These are phyloP conservation scores for Prunella strophiata DNA, from an alignment of 2,797 vertebrate species.

Conservation along the genomic window DNA sequence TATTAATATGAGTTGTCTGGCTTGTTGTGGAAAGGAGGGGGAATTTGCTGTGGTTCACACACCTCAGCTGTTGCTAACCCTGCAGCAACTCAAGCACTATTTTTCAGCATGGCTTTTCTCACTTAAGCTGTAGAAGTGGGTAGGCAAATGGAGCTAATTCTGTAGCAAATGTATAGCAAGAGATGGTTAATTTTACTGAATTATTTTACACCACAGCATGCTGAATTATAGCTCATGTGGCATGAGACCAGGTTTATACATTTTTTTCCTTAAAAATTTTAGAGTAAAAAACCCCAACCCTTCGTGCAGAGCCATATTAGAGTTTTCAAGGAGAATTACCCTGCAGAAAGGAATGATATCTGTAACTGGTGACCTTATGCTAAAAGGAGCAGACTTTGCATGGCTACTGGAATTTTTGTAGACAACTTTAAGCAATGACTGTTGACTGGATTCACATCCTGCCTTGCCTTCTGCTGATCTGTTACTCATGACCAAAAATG, in stretches of 20 bases:
- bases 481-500: slow-evolving; percentile 29
- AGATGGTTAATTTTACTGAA: not conserved
- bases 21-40: slow-evolving; percentile 14
- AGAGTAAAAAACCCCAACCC: not conserved
- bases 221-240: not conserved
- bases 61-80: slow-evolving; percentile 1
- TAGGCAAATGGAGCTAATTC: slow-evolving; percentile 26
- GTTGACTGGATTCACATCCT: not conserved
- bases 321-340: not conserved
- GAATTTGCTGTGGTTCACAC: slow-evolving; percentile 15
- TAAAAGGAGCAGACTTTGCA: not conserved
- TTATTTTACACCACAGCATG: not conserved
- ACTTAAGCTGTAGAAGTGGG: slow-evolving; percentile 10
- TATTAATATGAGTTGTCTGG: not conserved
- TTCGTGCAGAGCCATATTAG: not conserved
- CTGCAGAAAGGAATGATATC: not conserved
- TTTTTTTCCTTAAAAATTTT: not conserved
- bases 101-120: slow-evolving; percentile 30
- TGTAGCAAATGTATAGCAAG: not conserved
- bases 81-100: not conserved
- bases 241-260: not conserved
- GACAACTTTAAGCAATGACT: not conserved
- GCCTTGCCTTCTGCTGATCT: slow-evolving; percentile 15
- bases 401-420: not conserved
- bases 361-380: not conserved